These are phyloP conservation scores for Aphodius sticticus DNA, from an alignment of 2,888 invertebrate species.

Conservation along the genomic window DNA sequence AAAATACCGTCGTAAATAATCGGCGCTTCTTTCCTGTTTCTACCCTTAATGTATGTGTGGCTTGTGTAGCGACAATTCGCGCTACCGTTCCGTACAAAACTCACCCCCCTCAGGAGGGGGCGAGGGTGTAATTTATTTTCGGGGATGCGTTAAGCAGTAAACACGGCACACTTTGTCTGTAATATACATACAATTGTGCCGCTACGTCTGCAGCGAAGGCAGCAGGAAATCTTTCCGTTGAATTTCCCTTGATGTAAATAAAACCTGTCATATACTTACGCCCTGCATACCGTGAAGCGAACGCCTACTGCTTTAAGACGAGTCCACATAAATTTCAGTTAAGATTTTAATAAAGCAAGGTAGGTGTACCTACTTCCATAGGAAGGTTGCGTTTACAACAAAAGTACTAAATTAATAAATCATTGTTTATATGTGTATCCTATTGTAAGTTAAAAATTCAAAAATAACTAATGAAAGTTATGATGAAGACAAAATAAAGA, in stretches of 20 bases:
- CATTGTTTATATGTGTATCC: no score
- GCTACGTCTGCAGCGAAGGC: conserved; percentile 30
- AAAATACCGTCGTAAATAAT: conserved; percentile 60
- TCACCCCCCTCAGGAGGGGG: conserved; percentile 6
- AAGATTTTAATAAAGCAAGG: neutral
- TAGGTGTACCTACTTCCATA: no score
- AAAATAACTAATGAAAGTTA: no score
- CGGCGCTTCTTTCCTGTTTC: conserved; percentile 57
- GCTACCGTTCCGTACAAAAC: neutral
- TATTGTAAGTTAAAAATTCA: no score
- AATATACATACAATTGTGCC: conserved; percentile 43
- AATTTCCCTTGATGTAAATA: conserved; percentile 60
- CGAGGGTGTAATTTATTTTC: conserved; percentile 54
- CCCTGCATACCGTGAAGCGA: neutral
- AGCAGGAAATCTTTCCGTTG: conserved; percentile 53
- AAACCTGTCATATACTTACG: conserved; percentile 54
- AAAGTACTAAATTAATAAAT: no score
- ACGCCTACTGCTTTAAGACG: neutral
- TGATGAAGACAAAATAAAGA: no score
- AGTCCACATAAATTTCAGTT: neutral
- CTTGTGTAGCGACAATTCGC: conserved; percentile 4
- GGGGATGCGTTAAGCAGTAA: conserved; percentile 56
- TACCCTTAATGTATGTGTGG: conserved; percentile 47
- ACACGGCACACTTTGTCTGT: conserved; percentile 45
- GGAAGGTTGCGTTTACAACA: no score